Evolutionary conservation across 2,888 invertebrate species (phyloP).

Genomic region (Neria commutata): DNA sequence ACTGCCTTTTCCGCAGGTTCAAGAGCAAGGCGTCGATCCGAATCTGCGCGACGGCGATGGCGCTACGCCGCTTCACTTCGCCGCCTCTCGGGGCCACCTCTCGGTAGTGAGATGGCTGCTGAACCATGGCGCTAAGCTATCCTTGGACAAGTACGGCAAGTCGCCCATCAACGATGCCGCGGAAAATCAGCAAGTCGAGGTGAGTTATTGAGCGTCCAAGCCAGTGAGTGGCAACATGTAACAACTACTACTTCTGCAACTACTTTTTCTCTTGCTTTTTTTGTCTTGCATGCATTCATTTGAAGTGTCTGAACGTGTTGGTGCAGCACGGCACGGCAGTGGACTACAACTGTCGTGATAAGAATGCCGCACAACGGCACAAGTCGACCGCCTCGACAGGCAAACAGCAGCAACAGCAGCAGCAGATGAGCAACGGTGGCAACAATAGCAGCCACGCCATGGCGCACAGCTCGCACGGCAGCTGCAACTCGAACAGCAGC

Average conservation of each 20-base stretch:
- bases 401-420: constrained; percentile 37
- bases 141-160: constrained; percentile 85
- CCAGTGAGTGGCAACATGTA: constrained; percentile 3
- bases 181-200: constrained; percentile 88
- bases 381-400: constrained; percentile 36
- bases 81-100: constrained; percentile 82
- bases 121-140: constrained; percentile 79
- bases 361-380: constrained; percentile 52
- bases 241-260: not conserved
- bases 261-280: constrained; percentile 7
- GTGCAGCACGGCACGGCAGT: constrained; percentile 80
- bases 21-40: constrained; percentile 83
- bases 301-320: constrained; percentile 78
- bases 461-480: constrained; percentile 37
- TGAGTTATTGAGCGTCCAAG: constrained; percentile 51
- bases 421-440: constrained; percentile 29
- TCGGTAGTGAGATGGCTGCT: constrained; percentile 83
- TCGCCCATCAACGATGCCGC: constrained; percentile 91
- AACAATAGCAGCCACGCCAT: constrained; percentile 3
- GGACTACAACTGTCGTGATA: constrained; percentile 64
- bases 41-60: constrained; percentile 88
- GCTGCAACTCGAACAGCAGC: constrained; percentile 54
- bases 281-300: constrained; percentile 35
- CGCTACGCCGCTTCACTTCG: constrained; percentile 87
- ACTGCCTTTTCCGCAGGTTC: too few relatives aligned